phyloP scores from a whole-genome alignment of 1,140 invertebrate species.

The Hetaerina americana region DNA sequence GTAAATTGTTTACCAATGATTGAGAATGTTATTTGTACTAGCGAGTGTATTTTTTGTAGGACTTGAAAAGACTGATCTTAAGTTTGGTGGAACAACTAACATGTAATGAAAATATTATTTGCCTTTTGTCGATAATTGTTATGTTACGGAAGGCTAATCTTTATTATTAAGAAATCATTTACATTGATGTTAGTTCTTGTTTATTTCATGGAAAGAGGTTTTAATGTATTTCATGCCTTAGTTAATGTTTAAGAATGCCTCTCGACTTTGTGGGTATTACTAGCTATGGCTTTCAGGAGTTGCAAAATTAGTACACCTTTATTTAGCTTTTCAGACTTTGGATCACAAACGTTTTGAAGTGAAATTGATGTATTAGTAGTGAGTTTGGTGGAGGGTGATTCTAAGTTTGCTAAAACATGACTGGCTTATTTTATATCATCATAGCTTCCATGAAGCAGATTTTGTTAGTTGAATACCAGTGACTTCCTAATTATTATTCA shows the following conservation, averaged over 20 bases:
- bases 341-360: background rate
- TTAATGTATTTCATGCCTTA: background rate
- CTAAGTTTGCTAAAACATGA: background rate
- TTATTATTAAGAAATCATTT: background rate
- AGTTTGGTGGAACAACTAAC: background rate
- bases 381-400: background rate
- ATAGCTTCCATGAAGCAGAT: background rate
- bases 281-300: background rate
- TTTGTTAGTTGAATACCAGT: background rate
- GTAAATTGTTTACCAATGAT: too few relatives aligned
- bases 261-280: background rate
- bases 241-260: background rate
- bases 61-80: background rate
- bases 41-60: too few relatives aligned
- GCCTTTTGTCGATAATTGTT: background rate
- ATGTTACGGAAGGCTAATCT: background rate
- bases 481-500: background rate
- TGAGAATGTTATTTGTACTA: too few relatives aligned
- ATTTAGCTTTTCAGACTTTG: background rate
- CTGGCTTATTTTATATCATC: background rate
- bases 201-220: background rate
- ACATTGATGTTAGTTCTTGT: background rate
- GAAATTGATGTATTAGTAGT: background rate
- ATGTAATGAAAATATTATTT: background rate
- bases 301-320: background rate